A percentile compares a stretch with the other conserved stretches of the same genome.
These are phyloP conservation scores for Ceratina japonica DNA, from an alignment of 1,140 invertebrate species.

Conservation along the genomic window DNA sequence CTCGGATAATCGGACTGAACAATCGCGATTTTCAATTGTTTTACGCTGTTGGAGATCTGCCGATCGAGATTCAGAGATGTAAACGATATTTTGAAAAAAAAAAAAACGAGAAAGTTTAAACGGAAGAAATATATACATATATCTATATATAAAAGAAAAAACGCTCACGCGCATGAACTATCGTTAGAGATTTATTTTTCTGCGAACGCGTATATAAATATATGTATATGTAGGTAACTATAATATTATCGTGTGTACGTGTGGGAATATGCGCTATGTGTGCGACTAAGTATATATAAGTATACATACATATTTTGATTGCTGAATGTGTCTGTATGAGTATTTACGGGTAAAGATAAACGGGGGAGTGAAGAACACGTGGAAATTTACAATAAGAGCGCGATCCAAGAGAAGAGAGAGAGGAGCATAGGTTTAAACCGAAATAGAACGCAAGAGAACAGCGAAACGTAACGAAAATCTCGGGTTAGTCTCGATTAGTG, in stretches of 20 bases:
- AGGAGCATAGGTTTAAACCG: not conserved
- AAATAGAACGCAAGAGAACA: not conserved
- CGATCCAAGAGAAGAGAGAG: no score
- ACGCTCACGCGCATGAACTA: conserved; percentile 58
- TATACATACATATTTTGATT: no score
- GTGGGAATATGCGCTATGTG: conserved; percentile 58
- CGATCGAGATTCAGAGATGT: conserved; percentile 3
- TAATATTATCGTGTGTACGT: conserved; percentile 51
- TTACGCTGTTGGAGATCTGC: conserved; percentile 9
- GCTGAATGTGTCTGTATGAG: no score
- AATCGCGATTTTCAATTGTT: conserved; percentile 26
- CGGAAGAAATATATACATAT: not conserved
- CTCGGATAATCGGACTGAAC: no score
- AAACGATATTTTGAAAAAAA: not conserved
- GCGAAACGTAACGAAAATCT: conserved; percentile 9
- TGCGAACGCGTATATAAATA: conserved; percentile 62
- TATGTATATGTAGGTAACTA: not conserved
- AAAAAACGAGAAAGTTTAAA: not conserved
- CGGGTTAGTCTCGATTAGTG: no score
- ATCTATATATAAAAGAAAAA: not conserved
- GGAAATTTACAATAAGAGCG: not conserved
- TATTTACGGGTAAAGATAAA: conserved; percentile 19
- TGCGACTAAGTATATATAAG: conserved; percentile 14
- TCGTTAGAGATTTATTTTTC: conserved; percentile 73
- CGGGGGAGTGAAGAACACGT: conserved; percentile 5